Evolutionary conservation across 2,888 invertebrate species (phyloP).

Genomic region (Crematogaster levior): DNA sequence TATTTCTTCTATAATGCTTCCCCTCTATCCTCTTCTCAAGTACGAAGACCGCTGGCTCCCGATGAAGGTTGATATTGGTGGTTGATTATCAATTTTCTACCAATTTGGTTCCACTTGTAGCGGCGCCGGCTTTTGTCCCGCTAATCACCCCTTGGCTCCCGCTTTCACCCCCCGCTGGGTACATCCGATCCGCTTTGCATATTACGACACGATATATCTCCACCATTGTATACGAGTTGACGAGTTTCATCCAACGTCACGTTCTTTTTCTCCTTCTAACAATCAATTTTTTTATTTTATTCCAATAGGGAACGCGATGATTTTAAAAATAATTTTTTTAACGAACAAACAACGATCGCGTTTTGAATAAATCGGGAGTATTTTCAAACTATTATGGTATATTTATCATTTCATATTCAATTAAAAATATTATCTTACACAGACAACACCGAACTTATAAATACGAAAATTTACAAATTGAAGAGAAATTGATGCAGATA

Average conservation of each 20-base stretch:
- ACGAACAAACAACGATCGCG: neutral
- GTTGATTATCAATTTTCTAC: conserved; percentile 85
- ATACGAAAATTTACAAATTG: neutral
- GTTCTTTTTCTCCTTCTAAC: conserved; percentile 58
- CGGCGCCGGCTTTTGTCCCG: conserved; percentile 83
- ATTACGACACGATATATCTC: conserved; percentile 80
- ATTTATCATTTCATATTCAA: neutral
- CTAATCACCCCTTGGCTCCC: conserved; percentile 84
- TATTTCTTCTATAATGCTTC: conserved; percentile 54
- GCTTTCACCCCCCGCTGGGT: conserved; percentile 77
- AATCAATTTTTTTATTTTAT: conserved; percentile 26
- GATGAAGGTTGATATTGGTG: conserved; percentile 80
- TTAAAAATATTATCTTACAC: neutral
- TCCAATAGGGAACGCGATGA: conserved; percentile 43
- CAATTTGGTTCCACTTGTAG: conserved; percentile 85
- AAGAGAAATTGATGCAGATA: neutral
- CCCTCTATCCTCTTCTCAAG: conserved; percentile 51
- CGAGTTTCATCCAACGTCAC: conserved; percentile 62
- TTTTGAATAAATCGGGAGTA: neutral
- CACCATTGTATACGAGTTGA: conserved; percentile 71
- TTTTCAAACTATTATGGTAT: neutral
- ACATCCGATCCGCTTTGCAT: conserved; percentile 82
- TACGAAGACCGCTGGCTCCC: conserved; percentile 64
- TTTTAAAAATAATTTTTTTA: conserved; percentile 15
- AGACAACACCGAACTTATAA: neutral